Evolutionary conservation across 2,888 invertebrate genomes (phyloP), one percentile per base, ranked within the genome.

Genomic region (Clusia tigrina): DNA sequence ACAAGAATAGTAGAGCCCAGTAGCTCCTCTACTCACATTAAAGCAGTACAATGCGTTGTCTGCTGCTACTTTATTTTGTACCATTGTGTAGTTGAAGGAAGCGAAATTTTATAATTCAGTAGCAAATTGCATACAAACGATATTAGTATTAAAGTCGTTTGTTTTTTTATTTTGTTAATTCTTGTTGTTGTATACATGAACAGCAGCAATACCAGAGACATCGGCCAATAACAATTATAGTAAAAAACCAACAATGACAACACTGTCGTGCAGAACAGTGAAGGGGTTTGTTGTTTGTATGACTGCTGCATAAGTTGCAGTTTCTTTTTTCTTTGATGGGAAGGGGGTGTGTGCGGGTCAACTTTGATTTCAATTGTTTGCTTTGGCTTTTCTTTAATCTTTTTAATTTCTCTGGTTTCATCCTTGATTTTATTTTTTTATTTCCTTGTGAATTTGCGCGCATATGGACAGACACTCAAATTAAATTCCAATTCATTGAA

Each of bases 401-500:
- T 32, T 32, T 32, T 32, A 12, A 32, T 5, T 74, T 65, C 73
- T 68, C 67, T 62, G 66, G 62, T 51, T 12, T 26, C 38, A n/a
- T 9, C 15, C 42, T 53, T 51, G 57, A 55, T 42, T 37, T 54
- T 62, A 15, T 56, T 60, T 55, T 67, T 67, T 55, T 65, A 71
- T 67, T 69, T 71, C 72, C 69, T 42, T 42, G 69, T 70, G 66
- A 71, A 70, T 74, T 74, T 76, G 74, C 71, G 32, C 32, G 69
- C 70, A 74, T 76, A 74, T 77, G 59, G 59, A 60, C 48, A 76
- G n/a, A n/a, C 81, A 76, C 81, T 80, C 79, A 81, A 81, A 81
- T 81, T 81, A 81, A 81, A 82, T 81, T 81, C 78, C 80, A 82
- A 81, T 81, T 81, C 82, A 81, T 82, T 81, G 80, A 73, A 78